Percentiles rank a stretch among this genome's conserved stretches.
phyloP scores from a whole-genome alignment of 2,113 vertebrate genomes.

The Dunckerocampus dactyliophorus region DNA sequence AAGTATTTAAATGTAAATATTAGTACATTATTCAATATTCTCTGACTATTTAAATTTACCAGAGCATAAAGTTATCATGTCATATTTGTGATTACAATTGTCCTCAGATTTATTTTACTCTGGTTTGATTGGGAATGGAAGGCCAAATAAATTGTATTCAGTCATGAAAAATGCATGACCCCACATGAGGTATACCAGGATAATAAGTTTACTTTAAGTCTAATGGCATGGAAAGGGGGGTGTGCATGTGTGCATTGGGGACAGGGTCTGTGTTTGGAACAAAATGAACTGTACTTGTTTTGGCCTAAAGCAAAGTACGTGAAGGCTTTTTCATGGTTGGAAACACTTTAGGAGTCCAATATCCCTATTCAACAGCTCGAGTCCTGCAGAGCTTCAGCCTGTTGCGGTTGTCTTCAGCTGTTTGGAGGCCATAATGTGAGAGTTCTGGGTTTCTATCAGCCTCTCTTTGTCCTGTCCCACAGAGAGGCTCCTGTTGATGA shows the following conservation, averaged over 20 bases:
- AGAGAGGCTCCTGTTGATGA: slow-evolving; percentile 70
- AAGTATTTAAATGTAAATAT: too few species aligned
- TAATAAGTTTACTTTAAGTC: slow-evolving; percentile 11
- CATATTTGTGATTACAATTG: too few species aligned
- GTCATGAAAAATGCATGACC: slow-evolving; percentile 9
- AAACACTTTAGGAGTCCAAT: slow-evolving; percentile 55
- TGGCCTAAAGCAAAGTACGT: slow-evolving; percentile 45
- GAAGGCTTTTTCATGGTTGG: slow-evolving; percentile 60
- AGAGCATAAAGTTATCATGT: too few species aligned
- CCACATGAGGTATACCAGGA: slow-evolving; percentile 14
- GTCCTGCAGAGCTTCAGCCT: slow-evolving; percentile 51
- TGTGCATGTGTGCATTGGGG: not conserved
- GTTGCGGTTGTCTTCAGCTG: slow-evolving; percentile 70
- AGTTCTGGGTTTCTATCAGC: slow-evolving; percentile 61
- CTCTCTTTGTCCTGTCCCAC: slow-evolving; percentile 55
- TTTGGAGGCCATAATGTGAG: slow-evolving; percentile 65
- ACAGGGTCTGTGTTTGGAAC: slow-evolving; percentile 27
- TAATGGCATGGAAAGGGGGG: slow-evolving; percentile 11
- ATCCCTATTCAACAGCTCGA: slow-evolving; percentile 46
- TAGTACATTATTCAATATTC: too few species aligned
- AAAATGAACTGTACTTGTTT: slow-evolving; percentile 61
- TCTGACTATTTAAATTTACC: too few species aligned
- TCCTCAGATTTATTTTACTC: too few species aligned
- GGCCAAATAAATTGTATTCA: not conserved
- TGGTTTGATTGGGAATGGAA: too few species aligned